Base-by-base conservation (phyloP, 2,888 invertebrate genomes). In the Andrena minutula region DNA sequence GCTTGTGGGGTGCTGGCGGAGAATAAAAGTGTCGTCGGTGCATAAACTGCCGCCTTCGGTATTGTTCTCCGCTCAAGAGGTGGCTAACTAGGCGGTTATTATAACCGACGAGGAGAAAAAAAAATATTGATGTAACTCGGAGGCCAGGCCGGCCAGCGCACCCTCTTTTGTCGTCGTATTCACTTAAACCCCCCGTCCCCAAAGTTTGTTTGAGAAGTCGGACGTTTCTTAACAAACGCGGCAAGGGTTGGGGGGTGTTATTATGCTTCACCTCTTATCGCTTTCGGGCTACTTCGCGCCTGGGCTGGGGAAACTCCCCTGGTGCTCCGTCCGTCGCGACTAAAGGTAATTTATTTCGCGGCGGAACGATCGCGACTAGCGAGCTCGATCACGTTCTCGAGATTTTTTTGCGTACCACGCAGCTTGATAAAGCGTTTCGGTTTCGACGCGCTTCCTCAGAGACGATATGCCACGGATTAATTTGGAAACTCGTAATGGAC, bases 71-170 rank as follows among this genome's bases (percentile, higher is more conserved):
- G 63, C 32, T 47, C 41, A 41, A 58, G 75, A 65, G 82, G 61
- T 47, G 69, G 73, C 68, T 75, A 84, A 83, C 69, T 75, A 79
- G 75, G 23, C 75, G 76, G 84, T 87, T 86, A 87, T 86, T 87
- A 80, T 80, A 79, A 72, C 70, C 69, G 75, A 49, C 63, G 74
- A 56, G 66, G 65, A 79, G 82, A 12, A 16, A 81, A 83, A 83
- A 79, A 85, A 82, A 80, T 86, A 87, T 87, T 70, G 86, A 86
- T 68, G 77, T 68, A 77, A 77, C 73, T 87, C 64, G 72, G 71
- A 26, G 28, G 61, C 16, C 32, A 41, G 28, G 56, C n/a, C 41
- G 4, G 56, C 23, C 12, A 4, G 12, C 12, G 2, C 41, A 28
- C 20, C 69, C 69, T 28, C 76, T 61, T 79, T 73, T 70, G 70